A percentile compares a stretch with the other conserved stretches of the same genome.
Evolutionary conservation across 2,888 invertebrate species (phyloP).

Genomic region (Scaptomyza caliginosa): DNA sequence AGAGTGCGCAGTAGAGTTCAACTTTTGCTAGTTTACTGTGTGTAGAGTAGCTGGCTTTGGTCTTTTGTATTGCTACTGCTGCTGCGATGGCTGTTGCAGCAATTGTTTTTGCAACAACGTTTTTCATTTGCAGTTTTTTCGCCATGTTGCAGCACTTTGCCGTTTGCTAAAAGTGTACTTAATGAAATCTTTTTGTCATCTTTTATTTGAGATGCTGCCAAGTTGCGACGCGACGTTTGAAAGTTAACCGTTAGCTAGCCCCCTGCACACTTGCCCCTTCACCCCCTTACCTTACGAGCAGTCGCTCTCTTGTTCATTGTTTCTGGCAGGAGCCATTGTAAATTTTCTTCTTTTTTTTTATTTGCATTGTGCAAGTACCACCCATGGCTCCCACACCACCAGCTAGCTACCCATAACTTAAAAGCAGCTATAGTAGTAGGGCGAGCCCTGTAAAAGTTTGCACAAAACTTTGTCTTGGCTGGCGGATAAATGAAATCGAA

Average conservation of each 20-base stretch:
- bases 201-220: conserved; percentile 67
- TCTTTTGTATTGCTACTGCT: conserved; percentile 53
- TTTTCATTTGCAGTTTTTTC: conserved; percentile 54
- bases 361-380: conserved; percentile 14
- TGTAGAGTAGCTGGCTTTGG: conserved; percentile 3
- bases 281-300: background rate
- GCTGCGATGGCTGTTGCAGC: conserved; percentile 38
- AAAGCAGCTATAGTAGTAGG: conserved; percentile 11
- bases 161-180: conserved; percentile 73
- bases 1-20: conserved; percentile 1
- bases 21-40: background rate
- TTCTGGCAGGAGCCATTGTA: conserved; percentile 66
- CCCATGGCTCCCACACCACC: background rate
- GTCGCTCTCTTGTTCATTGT: conserved; percentile 54
- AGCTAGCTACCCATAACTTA: conserved; percentile 19
- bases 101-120: conserved; percentile 73
- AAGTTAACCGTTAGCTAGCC: conserved; percentile 39
- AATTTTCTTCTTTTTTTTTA: conserved; percentile 49
- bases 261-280: background rate
- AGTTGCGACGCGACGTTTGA: conserved; percentile 52
- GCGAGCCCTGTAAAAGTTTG: conserved; percentile 49
- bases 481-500: conserved; percentile 70
- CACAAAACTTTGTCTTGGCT: conserved; percentile 54
- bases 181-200: conserved; percentile 83
- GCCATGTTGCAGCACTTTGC: conserved; percentile 50